phyloP scores from a whole-genome alignment of 2,888 invertebrate species.

The Drosophila antonietae region DNA sequence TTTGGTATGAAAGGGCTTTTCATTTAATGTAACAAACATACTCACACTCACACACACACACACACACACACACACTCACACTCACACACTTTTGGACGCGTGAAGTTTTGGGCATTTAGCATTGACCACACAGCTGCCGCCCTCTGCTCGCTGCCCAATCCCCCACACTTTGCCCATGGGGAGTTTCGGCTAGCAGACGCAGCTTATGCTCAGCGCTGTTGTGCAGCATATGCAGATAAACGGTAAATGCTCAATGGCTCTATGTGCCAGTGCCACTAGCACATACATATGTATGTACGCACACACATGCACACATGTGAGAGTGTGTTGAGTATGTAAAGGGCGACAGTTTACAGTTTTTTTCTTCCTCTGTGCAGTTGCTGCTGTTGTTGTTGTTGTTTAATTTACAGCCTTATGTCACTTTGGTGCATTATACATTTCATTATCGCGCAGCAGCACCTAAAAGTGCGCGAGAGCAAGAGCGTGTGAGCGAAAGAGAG shows the following conservation, averaged over 20 bases:
- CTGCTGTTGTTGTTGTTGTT: slow-evolving; percentile 56
- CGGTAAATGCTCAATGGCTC: slow-evolving; percentile 64
- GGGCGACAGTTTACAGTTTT: slow-evolving; percentile 55
- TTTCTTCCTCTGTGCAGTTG: not conserved
- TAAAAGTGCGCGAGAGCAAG: slow-evolving; percentile 25
- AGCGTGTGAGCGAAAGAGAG: slow-evolving; percentile 7
- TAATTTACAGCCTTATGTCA: slow-evolving; percentile 80
- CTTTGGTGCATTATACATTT: slow-evolving; percentile 79
- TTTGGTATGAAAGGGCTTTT: slow-evolving; percentile 69
- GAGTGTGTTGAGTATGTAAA: slow-evolving; percentile 22
- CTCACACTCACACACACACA: slow-evolving; percentile 12
- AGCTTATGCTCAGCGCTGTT: slow-evolving; percentile 27
- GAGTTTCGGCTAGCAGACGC: slow-evolving; percentile 27
- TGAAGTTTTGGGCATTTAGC: slow-evolving; percentile 56
- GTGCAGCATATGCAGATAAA: slow-evolving; percentile 74
- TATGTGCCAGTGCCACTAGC: slow-evolving; percentile 31
- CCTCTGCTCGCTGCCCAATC: not conserved
- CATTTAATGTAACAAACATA: slow-evolving; percentile 63
- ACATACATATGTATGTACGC: not conserved
- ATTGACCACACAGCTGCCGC: slow-evolving; percentile 37
- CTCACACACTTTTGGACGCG: not conserved
- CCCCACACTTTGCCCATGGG: not conserved
- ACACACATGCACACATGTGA: not conserved
- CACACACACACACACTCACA: not conserved
- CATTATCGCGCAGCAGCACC: slow-evolving; percentile 72